Evolutionary conservation across 2,888 invertebrate genomes (phyloP).

Genomic region (Protonemura montana): DNA sequence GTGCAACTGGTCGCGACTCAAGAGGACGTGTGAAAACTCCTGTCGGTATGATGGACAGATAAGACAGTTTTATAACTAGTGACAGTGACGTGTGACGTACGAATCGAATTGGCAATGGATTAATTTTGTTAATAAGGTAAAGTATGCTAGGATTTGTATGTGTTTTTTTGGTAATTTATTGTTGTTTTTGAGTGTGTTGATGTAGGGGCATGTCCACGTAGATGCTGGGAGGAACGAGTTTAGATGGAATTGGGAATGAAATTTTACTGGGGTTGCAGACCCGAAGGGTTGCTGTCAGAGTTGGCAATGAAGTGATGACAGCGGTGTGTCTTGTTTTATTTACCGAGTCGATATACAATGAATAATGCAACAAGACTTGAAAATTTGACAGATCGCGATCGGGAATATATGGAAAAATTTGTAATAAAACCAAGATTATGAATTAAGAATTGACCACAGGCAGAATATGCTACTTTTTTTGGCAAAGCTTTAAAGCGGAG

Average conservation of each 20-base stretch:
- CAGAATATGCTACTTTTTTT: neutral
- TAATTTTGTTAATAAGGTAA: slow-evolving; percentile 1
- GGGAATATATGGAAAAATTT: neutral
- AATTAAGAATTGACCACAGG: neutral
- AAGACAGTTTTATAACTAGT: neutral
- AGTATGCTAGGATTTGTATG: neutral
- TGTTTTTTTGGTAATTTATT: neutral
- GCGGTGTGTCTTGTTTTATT: neutral
- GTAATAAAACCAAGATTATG: neutral
- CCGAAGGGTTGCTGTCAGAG: neutral
- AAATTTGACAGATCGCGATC: neutral
- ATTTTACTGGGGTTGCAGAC: neutral
- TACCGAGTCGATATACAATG: neutral
- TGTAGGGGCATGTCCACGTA: neutral
- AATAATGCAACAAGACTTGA: neutral
- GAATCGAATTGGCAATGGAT: slow-evolving; percentile 15
- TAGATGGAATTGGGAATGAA: neutral
- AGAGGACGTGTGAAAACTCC: neutral
- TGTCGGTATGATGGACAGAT: neutral
- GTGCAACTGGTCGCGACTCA: neutral
- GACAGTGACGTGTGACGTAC: slow-evolving; percentile 28
- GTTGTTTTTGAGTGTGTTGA: neutral
- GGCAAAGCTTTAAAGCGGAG: neutral
- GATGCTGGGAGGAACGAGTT: neutral
- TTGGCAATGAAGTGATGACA: neutral